Base-by-base conservation (phyloP, 2,888 invertebrate genomes). In the Azorinus chamasolen region DNA sequence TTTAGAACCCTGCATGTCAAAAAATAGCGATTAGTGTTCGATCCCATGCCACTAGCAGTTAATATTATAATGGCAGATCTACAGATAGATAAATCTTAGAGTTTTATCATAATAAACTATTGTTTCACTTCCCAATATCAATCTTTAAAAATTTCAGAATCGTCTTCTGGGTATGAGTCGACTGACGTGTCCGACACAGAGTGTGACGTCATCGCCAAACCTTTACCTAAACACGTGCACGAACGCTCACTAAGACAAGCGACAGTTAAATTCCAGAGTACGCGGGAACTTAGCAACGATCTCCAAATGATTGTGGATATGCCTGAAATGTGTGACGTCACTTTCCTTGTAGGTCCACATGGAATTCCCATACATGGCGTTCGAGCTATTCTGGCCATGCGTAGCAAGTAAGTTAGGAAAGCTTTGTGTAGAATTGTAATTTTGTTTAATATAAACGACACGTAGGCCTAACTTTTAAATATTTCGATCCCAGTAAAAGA, bases 321-420 rank as follows among this genome's bases (percentile, higher is more conserved):
- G 72, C 79, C 79, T 1, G 79, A 79, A 18, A 69, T 79, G 72
- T 79, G 79, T 79, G 79, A 79, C 62, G 72, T 79, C 57, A 79
- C 79, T 6, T 79, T 79, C 22, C 45, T 75, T 22, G 75, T 79
- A 1, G 79, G 75, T 43, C 51, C 57, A 37, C 18, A 20, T 45
- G 48, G 61, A 32, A 32, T 72, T 32, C 75, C 71, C 32, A 72
- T 79, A 12, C 55, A 79, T 41, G 79, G 68, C 4, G 75, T 79
- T 5, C 51, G 69, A 22, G 75, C 75, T 45, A 69, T 79, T 2
- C 51, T 79, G 18, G 72, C 53, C 14, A 69, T 72, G 2, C 55
- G 79, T 14, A 79, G 79, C 68, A 68, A 65, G 79, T 79, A 37
- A 43, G 63, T 65, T 14, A n/a, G n/a, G 6, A 10, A 37, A 32